Base-by-base conservation (phyloP, 2,888 invertebrate genomes). In the Apodemia mormo region DNA sequence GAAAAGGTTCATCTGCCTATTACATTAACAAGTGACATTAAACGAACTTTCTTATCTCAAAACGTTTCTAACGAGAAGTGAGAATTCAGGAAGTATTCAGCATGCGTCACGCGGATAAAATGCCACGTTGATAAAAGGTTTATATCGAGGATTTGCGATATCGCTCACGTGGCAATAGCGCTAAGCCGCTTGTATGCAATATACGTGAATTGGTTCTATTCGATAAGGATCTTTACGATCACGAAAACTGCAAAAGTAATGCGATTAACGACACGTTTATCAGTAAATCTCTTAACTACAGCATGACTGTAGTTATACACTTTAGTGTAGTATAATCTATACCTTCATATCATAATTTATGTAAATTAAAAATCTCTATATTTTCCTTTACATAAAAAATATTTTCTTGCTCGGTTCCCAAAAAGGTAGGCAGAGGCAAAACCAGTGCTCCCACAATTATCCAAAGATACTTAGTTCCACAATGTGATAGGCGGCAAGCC, bases 161-260 rank as follows among this genome's bases (percentile, higher is more conserved):
- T n/a, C 52, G 52, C n/a, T 52, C 52, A 52, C 52, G n/a, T 52
- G 52, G 52, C 52, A 7, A 4, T 4, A n/a, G 52, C 52, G 49
- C 45, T 45, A 45, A 45, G 49, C 49, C 49, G 52, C 52, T 52
- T 52, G n/a, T 52, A 6, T 52, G 14, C 52, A 52, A n/a, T n/a
- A n/a, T 52, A 49, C 52, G 52, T 52, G 52, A 52, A 52, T 52
- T 52, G 52, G 14, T 49, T n/a, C 52, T 52, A n/a, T 52, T n/a
- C n/a, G 52, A 52, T 52, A 52, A 52, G 52, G 52, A 52, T n/a
- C n/a, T 52, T 52, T n/a, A 52, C 52, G 52, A 52, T 52, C 52
- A n/a, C 52, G 52, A 52, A 52, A 52, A 52, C 52, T 52, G n/a
- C 52, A 6, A 52, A 52, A 6, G n/a, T n/a, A 52, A 52, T 2